Evolutionary conservation across 2,797 vertebrate genomes (phyloP).

Genomic region (Parauchenoglanis ngamensis): DNA sequence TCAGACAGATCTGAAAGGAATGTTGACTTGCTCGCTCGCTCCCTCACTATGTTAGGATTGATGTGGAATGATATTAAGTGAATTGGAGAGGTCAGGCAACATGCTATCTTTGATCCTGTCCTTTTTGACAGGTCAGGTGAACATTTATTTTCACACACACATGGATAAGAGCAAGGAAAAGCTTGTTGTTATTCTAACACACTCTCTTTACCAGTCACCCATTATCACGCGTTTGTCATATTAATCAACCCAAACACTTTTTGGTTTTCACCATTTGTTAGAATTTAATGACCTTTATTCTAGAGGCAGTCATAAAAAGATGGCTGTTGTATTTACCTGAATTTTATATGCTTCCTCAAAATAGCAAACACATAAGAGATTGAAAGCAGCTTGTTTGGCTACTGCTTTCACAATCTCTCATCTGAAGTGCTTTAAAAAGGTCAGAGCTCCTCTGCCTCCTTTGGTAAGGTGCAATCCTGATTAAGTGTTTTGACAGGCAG

Average conservation of each 20-base stretch:
- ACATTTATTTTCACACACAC: neutral
- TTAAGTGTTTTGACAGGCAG: constrained; percentile 54
- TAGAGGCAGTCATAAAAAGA: neutral
- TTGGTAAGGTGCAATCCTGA: constrained; percentile 42
- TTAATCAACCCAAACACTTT: neutral
- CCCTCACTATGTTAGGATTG: neutral
- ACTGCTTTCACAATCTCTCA: neutral
- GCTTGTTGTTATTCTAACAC: neutral
- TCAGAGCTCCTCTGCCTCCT: neutral
- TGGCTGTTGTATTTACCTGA: neutral
- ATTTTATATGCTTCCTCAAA: neutral
- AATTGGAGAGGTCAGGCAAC: neutral
- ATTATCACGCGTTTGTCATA: neutral
- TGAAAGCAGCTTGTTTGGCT: neutral
- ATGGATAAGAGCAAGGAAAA: neutral
- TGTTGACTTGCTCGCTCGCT: neutral
- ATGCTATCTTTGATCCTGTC: neutral
- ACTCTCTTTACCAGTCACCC: neutral
- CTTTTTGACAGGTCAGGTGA: neutral
- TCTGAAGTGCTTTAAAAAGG: constrained; percentile 7
- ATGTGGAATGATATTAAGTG: neutral
- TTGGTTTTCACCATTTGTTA: neutral
- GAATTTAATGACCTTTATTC: neutral
- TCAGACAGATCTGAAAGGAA: neutral
- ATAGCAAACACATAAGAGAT: neutral